Base-by-base conservation (phyloP, 2,888 invertebrate genomes). In the Schizaphis graminum region DNA sequence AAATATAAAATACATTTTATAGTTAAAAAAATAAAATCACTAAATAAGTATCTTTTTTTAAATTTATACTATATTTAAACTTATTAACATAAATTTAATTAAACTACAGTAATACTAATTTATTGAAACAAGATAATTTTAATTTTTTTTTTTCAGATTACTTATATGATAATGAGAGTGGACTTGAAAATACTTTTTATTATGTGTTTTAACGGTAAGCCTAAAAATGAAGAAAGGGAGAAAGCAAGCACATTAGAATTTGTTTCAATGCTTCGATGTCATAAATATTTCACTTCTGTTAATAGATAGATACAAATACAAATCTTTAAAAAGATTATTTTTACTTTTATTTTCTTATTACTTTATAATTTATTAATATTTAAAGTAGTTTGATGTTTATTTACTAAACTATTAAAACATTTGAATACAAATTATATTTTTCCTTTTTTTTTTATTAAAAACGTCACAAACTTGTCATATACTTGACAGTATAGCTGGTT, bases 191-290 rank as follows among this genome's bases (percentile, higher is more conserved):
- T 94, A 61, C 86, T 61, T 28, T 90, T 94, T 67, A 61, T 94
- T 7, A 57, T 94, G 61, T 94, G 61, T 47, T 94, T 91, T 53
- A 11, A 49, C 3, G 44, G 57, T 26, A 89, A 90, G 49, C 90
- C 93, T n/a, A 94, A 90, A 91, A 94, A 85, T 86, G 93, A 94
- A 94, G 93, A 94, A 13, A 84, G 49, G 13, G 93, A 94, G 7
- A 94, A 94, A 94, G 61, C 85, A 49, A 90, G 61, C 90, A 56
- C 41, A 61, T 61, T 84, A 91, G 93, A 94, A 35, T 94, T 86
- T 94, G 86, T 94, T 85, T 90, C 93, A 84, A 61, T 57, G 86
- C 61, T 94, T 44, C 90, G 93, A n/a, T 94, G 93, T 16, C 93
- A 94, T 61, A 94, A n/a, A 86, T 47, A 85, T 61, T 94, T 94